Percentiles rank a stretch among this genome's conserved stretches.
phyloP scores from a whole-genome alignment of 1,140 invertebrate genomes.

The Ephestia elutella region DNA sequence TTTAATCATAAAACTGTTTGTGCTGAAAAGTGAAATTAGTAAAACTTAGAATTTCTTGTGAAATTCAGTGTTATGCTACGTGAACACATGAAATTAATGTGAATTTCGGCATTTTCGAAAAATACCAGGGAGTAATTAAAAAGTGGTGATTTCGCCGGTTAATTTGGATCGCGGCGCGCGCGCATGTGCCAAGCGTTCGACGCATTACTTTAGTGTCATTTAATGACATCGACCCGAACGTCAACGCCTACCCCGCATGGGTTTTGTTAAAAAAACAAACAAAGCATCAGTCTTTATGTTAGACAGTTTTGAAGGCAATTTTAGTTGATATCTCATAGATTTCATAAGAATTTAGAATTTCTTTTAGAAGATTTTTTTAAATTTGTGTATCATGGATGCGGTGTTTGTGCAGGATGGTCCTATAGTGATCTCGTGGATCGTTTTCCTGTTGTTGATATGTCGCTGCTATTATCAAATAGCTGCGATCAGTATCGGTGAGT shows the following conservation, averaged over 20 bases:
- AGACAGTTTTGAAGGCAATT: not conserved
- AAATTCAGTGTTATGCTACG: not conserved
- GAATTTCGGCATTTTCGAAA: constrained; percentile 12
- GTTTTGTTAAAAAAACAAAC: constrained; percentile 18
- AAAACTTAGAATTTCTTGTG: not conserved
- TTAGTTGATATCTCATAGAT: not conserved
- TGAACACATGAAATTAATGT: constrained; percentile 4
- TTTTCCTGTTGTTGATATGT: constrained; percentile 60
- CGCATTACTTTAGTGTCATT: constrained; percentile 64
- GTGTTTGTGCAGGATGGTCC: constrained; percentile 55
- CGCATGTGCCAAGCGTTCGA: constrained; percentile 56
- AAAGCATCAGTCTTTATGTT: not conserved
- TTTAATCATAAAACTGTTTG: no score
- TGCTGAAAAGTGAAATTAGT: no score
- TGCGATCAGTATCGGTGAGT: constrained; percentile 29
- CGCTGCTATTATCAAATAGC: constrained; percentile 62
- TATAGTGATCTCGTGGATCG: constrained; percentile 62
- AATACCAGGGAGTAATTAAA: constrained; percentile 25
- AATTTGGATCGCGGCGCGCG: constrained; percentile 47
- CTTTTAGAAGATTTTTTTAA: constrained; percentile 7
- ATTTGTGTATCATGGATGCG: constrained; percentile 38
- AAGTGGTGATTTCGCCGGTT: constrained; percentile 31
- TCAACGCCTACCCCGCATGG: constrained; percentile 50
- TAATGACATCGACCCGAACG: constrained; percentile 57
- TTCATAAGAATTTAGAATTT: not conserved